Evolutionary conservation across 2,113 vertebrate species (phyloP).

Genomic region (Trematocara variabile): DNA sequence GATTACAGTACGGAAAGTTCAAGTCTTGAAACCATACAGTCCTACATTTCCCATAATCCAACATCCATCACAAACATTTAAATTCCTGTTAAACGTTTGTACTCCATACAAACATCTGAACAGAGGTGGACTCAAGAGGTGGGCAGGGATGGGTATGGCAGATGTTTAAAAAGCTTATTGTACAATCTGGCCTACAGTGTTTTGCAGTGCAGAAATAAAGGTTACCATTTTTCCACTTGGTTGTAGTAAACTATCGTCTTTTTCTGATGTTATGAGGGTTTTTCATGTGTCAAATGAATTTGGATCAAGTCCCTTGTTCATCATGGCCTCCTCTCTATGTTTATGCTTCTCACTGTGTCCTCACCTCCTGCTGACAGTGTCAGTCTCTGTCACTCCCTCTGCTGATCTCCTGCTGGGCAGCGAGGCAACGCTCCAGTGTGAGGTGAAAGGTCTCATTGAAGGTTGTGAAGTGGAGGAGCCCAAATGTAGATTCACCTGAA

Average conservation of each 20-base stretch:
- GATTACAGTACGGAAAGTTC: not conserved
- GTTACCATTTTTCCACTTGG: not conserved
- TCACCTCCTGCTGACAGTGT: not conserved
- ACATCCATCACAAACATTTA: not conserved
- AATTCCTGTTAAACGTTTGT: not conserved
- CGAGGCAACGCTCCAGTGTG: constrained; percentile 16
- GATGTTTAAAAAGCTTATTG: not conserved
- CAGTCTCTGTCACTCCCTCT: constrained; percentile 14
- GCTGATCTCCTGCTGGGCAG: not conserved
- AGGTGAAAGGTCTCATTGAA: rapidly evolving
- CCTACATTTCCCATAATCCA: not conserved
- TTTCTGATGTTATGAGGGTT: not conserved
- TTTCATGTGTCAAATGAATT: not conserved
- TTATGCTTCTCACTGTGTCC: not conserved
- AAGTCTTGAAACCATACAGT: not conserved
- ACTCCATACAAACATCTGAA: not conserved
- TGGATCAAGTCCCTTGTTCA: not conserved
- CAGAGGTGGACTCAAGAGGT: not conserved
- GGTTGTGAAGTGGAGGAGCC: not conserved
- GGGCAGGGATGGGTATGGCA: not conserved
- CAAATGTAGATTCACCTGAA: rapidly evolving
- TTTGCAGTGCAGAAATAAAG: not conserved
- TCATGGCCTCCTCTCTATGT: not conserved
- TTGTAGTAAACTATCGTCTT: not conserved
- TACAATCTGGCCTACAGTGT: not conserved